A percentile compares a stretch with the other conserved stretches of the same genome.
phyloP scores from a whole-genome alignment of 2,113 vertebrate species.

The Galeopterus variegatus region DNA sequence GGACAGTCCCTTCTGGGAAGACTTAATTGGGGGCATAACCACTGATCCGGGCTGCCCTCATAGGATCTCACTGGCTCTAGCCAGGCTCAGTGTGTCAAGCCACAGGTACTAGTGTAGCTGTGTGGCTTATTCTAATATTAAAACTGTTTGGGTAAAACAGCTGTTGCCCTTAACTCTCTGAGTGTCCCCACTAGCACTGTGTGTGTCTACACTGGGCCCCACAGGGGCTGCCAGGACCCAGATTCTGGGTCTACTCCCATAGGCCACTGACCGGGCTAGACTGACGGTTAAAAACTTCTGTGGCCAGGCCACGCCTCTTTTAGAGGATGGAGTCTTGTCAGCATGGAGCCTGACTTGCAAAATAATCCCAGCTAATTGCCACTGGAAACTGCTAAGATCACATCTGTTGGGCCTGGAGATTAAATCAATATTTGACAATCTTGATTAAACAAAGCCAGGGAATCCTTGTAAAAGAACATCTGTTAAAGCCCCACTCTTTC shows the following conservation, averaged over 20 bases:
- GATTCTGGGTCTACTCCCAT: neutral
- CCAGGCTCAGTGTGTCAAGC: neutral
- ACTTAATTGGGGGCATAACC: neutral
- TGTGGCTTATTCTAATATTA: neutral
- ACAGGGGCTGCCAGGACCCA: neutral
- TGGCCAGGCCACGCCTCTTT: neutral
- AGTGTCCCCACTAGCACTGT: too few relatives aligned
- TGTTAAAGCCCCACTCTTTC: slow-evolving; percentile 66
- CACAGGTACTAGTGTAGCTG: neutral
- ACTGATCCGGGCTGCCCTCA: neutral
- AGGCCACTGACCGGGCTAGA: neutral
- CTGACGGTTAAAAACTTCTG: neutral
- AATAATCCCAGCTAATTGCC: slow-evolving; percentile 77
- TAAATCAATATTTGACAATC: slow-evolving; percentile 83
- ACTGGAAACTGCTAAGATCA: slow-evolving; percentile 68
- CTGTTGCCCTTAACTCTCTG: neutral
- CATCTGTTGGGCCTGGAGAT: slow-evolving; percentile 77
- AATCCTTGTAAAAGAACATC: slow-evolving; percentile 78
- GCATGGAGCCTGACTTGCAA: slow-evolving; percentile 57
- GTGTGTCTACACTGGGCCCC: neutral
- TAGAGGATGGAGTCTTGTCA: slow-evolving; percentile 56
- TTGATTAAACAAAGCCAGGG: slow-evolving; percentile 83
- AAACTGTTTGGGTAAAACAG: neutral
- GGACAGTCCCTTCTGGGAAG: neutral
- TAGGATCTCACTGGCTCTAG: neutral